Evolutionary conservation across 1,140 invertebrate genomes (phyloP), one percentile per base, ranked within the genome.

Genomic region (Diploscapter pachys): DNA sequence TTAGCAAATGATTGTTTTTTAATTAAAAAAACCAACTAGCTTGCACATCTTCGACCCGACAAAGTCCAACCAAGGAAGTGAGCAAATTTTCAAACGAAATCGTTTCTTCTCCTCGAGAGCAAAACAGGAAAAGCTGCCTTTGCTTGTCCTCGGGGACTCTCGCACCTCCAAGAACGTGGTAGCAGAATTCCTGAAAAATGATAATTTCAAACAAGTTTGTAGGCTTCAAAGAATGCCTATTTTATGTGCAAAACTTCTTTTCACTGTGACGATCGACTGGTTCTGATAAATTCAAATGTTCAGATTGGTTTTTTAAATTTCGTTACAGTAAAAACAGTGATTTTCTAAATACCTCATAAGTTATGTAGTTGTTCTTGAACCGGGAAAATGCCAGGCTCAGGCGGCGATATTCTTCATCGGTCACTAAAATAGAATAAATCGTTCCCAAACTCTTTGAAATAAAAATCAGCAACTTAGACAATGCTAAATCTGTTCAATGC

Each of bases 31-130:
- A 31, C 73, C 62, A 9, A 75, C 74, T 63, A 3, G 69, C 63
- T 72, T 76, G 75, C 8, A 72, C 75, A 13, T 56, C 63, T 61
- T 76, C 69, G 4, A 71, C 63, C 63, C 67, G 71, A 59, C 69
- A 76, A 31, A 76, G n/a, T 76, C 75, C 75, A 6, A 76, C 75
- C 2, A 76, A 65, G 11, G 75, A 57, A 4, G 62, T 72, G 5
- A 76, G 63, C 8, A 76, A 57, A 67, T 76, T 76, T 5, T 76
- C 75, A 54, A 72, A 76, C 0, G 70, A 66, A 9, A 76, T 53
- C 2, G 54, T 13, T 31, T 76, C 75, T 48, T 69, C 31, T 3
- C 75, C 69, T 13, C 50, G 55, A 51, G 65, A 72, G 56, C 64
- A 76, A 49, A 76, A 76, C 5, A 48, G 54, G 61, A 70, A 76